Evolutionary conservation across 2,888 invertebrate genomes (phyloP).

Genomic region (Melipona beecheii): DNA sequence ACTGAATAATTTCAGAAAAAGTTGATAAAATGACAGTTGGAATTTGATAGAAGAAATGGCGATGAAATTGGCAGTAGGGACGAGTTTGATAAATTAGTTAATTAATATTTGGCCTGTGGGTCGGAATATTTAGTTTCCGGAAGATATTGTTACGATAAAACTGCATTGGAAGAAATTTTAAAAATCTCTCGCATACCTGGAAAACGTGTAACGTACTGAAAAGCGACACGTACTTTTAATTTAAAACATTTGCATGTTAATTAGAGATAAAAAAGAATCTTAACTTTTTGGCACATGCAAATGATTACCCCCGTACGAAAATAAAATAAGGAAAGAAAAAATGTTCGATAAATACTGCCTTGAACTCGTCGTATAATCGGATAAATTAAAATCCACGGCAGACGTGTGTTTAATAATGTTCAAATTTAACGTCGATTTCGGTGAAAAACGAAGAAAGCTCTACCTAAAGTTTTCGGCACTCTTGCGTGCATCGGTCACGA

Average conservation of each 20-base stretch:
- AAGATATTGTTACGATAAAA: no score
- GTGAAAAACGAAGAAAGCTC: constrained; percentile 39
- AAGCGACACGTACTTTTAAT: not conserved
- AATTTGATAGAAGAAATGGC: constrained; percentile 9
- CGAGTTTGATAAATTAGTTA: constrained; percentile 2
- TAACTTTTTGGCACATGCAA: not conserved
- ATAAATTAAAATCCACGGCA: not conserved
- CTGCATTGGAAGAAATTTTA: not conserved
- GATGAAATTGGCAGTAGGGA: not conserved
- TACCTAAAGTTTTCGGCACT: constrained; percentile 15
- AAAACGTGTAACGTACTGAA: not conserved
- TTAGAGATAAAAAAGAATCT: no score
- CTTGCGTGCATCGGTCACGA: constrained; percentile 19
- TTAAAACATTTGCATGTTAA: not conserved
- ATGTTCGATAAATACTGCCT: not conserved
- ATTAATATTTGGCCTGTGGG: no score
- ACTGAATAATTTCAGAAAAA: constrained; percentile 9
- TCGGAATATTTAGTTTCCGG: no score
- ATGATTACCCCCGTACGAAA: not conserved
- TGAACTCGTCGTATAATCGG: not conserved
- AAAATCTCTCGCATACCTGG: not conserved
- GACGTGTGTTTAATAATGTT: not conserved
- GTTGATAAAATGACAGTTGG: not conserved
- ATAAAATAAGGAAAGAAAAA: not conserved
- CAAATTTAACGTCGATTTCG: constrained; percentile 25